Conservation (phyloP, 2,113 vertebrate genomes). For the Perccottus glenii region DNA sequence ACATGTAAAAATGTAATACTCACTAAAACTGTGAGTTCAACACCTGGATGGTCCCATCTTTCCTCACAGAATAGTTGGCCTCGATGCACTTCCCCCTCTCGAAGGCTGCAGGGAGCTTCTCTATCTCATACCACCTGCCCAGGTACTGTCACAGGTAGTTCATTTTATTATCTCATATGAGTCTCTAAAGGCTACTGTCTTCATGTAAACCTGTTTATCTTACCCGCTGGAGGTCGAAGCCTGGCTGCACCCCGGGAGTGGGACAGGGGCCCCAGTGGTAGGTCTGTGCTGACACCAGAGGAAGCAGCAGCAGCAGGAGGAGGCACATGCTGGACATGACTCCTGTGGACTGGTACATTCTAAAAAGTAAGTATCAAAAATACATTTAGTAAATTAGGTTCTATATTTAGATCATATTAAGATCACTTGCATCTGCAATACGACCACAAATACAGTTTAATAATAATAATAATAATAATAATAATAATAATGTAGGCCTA, state of each 20-base stretch:
- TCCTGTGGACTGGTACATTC: not conserved
- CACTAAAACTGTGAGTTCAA: constrained; percentile 64
- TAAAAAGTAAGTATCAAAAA: not conserved
- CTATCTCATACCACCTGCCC: constrained; percentile 81
- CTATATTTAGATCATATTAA: too few species aligned
- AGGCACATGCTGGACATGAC: not conserved
- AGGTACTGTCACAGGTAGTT: constrained; percentile 65
- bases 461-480: too few species aligned
- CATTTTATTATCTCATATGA: not conserved
- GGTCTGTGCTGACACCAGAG: constrained; percentile 78
- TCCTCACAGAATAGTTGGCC: constrained; percentile 64
- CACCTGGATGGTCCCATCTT: constrained; percentile 71
- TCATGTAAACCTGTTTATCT: not conserved
- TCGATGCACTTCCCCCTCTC: constrained; percentile 78
- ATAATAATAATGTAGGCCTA: too few species aligned
- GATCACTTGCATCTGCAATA: too few species aligned
- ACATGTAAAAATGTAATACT: constrained; percentile 50
- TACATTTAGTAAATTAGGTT: too few species aligned
- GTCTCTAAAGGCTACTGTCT: not conserved
- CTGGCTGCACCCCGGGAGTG: constrained; percentile 81
- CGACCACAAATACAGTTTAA: too few species aligned
- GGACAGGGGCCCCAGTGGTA: constrained; percentile 85
- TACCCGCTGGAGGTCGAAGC: constrained; percentile 77
- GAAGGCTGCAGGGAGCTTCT: constrained; percentile 71
- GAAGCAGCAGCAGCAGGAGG: constrained; percentile 34